Conservation (phyloP, 2,888 invertebrate genomes). For the Drosophila stalkeri region DNA sequence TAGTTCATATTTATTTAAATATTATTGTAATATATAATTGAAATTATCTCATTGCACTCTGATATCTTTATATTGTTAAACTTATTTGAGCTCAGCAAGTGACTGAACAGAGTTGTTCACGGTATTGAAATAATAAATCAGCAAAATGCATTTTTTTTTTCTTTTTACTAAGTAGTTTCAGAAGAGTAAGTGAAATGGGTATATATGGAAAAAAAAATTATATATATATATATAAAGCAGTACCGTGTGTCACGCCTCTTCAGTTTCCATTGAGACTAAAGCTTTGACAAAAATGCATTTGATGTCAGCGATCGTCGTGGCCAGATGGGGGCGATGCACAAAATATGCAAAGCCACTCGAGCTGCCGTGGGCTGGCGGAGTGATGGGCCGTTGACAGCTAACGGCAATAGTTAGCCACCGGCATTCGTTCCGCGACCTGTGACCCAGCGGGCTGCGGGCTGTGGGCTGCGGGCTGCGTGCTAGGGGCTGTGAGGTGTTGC, state of each 20-base stretch:
- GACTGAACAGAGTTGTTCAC: not conserved
- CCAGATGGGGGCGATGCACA: not conserved
- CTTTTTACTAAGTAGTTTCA: not conserved
- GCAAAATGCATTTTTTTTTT: too few species aligned
- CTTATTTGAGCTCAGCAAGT: not conserved
- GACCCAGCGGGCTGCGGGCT: not conserved
- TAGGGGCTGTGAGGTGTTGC: not conserved
- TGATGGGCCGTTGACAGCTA: constrained; percentile 44
- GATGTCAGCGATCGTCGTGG: constrained; percentile 14
- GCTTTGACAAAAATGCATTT: constrained; percentile 25
- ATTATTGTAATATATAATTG: too few species aligned
- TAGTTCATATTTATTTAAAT: too few species aligned
- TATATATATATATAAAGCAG: constrained; percentile 29
- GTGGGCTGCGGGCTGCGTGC: not conserved
- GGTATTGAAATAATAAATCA: not conserved
- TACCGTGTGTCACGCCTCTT: not conserved
- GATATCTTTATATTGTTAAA: too few species aligned
- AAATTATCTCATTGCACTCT: too few species aligned
- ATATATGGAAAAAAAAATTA: too few species aligned
- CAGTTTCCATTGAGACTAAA: not conserved
- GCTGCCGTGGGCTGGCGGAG: constrained; percentile 10
- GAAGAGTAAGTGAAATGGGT: too few species aligned
- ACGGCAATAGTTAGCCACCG: constrained; percentile 39
- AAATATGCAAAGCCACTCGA: constrained; percentile 58
- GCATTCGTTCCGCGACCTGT: constrained; percentile 8